Conservation (phyloP, 2,888 invertebrate species). For the Spisula solida region DNA sequence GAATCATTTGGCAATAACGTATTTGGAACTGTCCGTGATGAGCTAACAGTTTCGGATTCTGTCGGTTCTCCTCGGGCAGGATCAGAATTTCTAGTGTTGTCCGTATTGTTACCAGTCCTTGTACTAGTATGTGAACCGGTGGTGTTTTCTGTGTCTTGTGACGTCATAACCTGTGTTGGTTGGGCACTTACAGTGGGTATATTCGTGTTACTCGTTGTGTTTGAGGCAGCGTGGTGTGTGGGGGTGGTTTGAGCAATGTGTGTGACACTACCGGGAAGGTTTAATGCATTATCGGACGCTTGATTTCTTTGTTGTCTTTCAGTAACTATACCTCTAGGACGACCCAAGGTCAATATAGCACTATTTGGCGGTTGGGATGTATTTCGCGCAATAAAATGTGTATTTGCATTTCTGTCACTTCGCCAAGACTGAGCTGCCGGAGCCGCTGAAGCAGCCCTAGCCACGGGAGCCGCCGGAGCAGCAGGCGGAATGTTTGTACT, state of each 20-base stretch:
- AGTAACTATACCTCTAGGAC: not conserved
- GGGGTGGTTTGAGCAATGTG: not conserved
- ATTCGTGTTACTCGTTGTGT: not conserved
- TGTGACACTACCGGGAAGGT: not conserved
- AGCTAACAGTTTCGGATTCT: not conserved
- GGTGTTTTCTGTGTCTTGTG: not conserved
- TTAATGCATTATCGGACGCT: not conserved
- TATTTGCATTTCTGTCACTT: conserved; percentile 50
- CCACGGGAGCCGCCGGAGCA: too few species aligned
- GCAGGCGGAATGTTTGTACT: not conserved
- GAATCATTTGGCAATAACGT: not conserved
- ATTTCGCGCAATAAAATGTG: conserved; percentile 40
- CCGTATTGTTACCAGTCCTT: not conserved
- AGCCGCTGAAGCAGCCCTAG: not conserved
- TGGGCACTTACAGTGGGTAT: not conserved
- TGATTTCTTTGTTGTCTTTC: conserved; percentile 1
- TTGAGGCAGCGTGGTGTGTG: not conserved
- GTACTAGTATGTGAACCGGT: not conserved
- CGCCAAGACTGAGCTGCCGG: not conserved
- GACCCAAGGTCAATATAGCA: not conserved
- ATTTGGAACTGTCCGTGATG: not conserved
- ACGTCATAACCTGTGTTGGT: not conserved
- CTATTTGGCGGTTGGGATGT: not conserved
- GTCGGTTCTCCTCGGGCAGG: not conserved
- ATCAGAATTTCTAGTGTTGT: not conserved